These are phyloP conservation scores for Labroides dimidiatus DNA, from an alignment of 2,797 vertebrate genomes.

Conservation along the genomic window DNA sequence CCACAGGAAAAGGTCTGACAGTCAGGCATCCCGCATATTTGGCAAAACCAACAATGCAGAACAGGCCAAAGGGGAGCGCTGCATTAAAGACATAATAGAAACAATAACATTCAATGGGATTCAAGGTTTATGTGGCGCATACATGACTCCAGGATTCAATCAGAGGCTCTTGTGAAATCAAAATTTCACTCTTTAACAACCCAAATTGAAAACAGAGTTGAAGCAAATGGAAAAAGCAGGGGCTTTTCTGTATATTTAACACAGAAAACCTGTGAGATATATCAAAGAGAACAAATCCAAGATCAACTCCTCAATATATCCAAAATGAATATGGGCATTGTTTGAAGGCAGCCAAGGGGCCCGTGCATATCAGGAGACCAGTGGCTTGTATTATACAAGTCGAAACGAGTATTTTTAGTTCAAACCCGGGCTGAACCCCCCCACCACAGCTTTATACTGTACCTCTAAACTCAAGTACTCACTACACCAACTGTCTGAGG, in stretches of 20 bases:
- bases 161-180: conserved; percentile 51
- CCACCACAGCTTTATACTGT: conserved; percentile 34
- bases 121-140: conserved; percentile 22
- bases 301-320: conserved; percentile 35
- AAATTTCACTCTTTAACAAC: conserved; percentile 45
- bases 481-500: conserved; percentile 13
- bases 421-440: conserved; percentile 23
- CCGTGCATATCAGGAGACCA: conserved; percentile 51
- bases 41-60: conserved; percentile 22
- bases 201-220: conserved; percentile 59
- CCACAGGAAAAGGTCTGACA: conserved; percentile 37
- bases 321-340: conserved; percentile 60
- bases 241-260: conserved; percentile 42
- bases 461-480: conserved; percentile 26
- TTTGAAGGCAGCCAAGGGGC: conserved; percentile 26
- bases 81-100: conserved; percentile 21
- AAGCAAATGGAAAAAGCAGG: conserved; percentile 35
- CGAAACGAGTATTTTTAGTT: conserved; percentile 46
- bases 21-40: conserved; percentile 35
- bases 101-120: conserved; percentile 23
- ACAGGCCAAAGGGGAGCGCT: conserved; percentile 17
- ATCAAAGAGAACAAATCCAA: conserved; percentile 32
- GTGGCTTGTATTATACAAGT: conserved; percentile 41
- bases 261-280: conserved; percentile 59
- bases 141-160: conserved; percentile 46